Percentiles rank a stretch among this genome's conserved stretches.
Evolutionary conservation across 2,888 invertebrate species (phyloP).

Genomic region (Theristus sp.): DNA sequence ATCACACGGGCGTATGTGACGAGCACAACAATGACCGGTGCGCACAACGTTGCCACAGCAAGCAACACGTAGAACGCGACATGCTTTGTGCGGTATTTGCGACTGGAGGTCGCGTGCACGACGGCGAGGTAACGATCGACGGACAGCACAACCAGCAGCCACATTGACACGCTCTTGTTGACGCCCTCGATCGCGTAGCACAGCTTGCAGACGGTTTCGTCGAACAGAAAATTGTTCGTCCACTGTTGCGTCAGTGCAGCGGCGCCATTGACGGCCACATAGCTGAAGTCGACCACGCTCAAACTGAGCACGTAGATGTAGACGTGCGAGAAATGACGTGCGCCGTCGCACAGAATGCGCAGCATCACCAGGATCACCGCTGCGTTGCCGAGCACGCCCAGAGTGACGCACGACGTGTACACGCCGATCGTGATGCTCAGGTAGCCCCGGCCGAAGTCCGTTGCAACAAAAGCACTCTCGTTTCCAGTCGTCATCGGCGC

Average conservation of each 20-base stretch:
- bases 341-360: not conserved
- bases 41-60: no score
- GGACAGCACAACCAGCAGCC: constrained; percentile 6
- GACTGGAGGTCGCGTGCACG: constrained; percentile 2
- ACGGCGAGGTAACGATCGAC: constrained; percentile 9
- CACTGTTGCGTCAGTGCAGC: not conserved
- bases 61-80: no score
- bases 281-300: constrained; percentile 2
- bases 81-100: not conserved
- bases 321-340: constrained; percentile 1
- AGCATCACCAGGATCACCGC: constrained; percentile 2
- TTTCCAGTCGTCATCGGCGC: no score
- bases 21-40: no score
- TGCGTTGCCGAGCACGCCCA: constrained; percentile 5
- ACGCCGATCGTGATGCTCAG: not conserved
- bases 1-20: no score
- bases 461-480: no score
- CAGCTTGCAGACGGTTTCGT: constrained; percentile 3
- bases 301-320: constrained; percentile 8
- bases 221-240: constrained; percentile 2
- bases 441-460: no score
- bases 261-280: not conserved
- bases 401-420: not conserved
- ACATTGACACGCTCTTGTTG: constrained; percentile 8
- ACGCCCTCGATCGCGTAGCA: constrained; percentile 3